phyloP scores from a whole-genome alignment of 2,888 invertebrate genomes.

The Polydrusus cervinus region DNA sequence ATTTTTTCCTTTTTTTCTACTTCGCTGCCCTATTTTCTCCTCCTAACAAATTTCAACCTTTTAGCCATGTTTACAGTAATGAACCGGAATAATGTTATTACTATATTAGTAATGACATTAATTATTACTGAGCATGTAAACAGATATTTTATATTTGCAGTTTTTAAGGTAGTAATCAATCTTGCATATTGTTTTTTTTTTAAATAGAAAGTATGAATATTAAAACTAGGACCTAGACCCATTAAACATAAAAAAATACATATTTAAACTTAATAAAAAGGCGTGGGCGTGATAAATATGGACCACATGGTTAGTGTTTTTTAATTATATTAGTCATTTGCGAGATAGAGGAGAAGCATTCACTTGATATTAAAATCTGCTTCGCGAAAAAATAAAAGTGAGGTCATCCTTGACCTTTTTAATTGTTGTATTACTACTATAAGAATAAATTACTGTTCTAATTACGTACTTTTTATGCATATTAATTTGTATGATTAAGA shows the following conservation, averaged over 20 bases:
- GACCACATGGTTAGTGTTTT: background rate
- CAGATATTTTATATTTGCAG: too few species aligned
- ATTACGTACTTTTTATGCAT: background rate
- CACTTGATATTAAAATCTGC: slow-evolving; percentile 26
- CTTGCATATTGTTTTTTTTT: too few species aligned
- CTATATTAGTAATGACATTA: too few species aligned
- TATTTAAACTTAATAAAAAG: background rate
- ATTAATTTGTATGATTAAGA: background rate
- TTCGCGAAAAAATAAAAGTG: slow-evolving; percentile 13
- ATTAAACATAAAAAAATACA: background rate
- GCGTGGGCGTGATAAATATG: slow-evolving; percentile 4
- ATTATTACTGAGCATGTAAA: too few species aligned
- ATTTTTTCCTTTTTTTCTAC: too few species aligned
- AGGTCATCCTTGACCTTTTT: slow-evolving; percentile 42
- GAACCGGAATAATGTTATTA: too few species aligned
- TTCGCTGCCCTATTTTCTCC: too few species aligned
- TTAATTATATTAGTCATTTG: slow-evolving; percentile 18
- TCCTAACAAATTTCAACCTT: too few species aligned
- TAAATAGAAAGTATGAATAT: too few species aligned
- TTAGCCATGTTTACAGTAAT: too few species aligned
- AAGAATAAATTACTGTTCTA: slow-evolving; percentile 17
- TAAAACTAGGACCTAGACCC: background rate
- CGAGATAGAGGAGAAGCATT: slow-evolving; percentile 9
- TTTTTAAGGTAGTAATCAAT: too few species aligned
- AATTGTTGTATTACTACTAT: slow-evolving; percentile 10